Percentiles rank a stretch among this genome's conserved stretches.
Evolutionary conservation across 2,797 vertebrate genomes (phyloP).

Genomic region (Sebastes hubbsi): DNA sequence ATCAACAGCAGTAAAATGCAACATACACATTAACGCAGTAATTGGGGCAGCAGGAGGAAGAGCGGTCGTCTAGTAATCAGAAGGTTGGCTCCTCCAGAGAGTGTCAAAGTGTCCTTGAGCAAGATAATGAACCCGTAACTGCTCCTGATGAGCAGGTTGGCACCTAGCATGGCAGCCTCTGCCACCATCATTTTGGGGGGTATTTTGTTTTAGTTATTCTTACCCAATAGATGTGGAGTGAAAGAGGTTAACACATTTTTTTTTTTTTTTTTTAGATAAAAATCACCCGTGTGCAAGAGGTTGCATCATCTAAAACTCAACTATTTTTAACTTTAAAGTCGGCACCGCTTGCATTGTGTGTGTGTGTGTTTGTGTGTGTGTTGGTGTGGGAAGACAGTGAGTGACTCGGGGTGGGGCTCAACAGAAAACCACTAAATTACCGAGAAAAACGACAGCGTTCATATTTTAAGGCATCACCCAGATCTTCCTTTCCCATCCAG

Average conservation of each 20-base stretch:
- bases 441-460: conserved; percentile 11
- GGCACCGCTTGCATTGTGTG: neutral
- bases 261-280: neutral
- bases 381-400: neutral
- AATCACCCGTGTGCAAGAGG: neutral
- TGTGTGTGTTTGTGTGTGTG: neutral
- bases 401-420: neutral
- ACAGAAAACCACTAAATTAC: conserved; percentile 19
- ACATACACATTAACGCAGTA: no score
- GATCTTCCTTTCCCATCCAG: neutral
- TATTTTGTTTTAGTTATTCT: neutral
- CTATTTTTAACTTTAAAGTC: conserved; percentile 1
- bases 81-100: no score
- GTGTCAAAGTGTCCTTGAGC: no score
- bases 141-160: no score
- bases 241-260: neutral
- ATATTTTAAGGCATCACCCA: conserved; percentile 20
- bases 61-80: no score
- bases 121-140: accelerated
- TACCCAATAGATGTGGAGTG: neutral
- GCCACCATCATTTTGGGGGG: no score
- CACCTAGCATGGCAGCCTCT: no score
- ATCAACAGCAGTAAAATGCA: no score
- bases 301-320: neutral
- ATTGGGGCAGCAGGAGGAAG: no score